Conservation (phyloP, 2,888 invertebrate species). For the Xanthia icteritia region DNA sequence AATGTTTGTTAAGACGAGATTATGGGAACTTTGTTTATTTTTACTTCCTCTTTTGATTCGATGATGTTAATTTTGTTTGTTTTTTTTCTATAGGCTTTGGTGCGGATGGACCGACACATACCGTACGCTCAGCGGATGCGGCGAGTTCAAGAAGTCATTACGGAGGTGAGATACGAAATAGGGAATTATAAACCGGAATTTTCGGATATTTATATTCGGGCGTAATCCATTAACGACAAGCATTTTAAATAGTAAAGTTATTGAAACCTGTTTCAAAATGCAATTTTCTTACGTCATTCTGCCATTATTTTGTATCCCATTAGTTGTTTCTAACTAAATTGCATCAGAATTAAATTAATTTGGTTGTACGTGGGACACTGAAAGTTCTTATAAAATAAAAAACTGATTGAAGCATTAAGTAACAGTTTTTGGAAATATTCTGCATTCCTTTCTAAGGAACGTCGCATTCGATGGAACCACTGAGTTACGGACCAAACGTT, state of each 20-base stretch:
- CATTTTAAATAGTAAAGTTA: background rate
- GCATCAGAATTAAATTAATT: slow-evolving; percentile 11
- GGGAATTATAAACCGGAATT: background rate
- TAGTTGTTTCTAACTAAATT: background rate
- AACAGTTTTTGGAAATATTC: too few relatives aligned
- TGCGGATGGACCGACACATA: slow-evolving; percentile 95
- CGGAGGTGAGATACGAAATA: slow-evolving; percentile 91
- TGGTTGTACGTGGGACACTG: background rate
- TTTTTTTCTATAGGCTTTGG: slow-evolving; percentile 90
- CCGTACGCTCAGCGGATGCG: slow-evolving; percentile 93
- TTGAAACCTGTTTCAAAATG: background rate
- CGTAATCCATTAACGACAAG: background rate
- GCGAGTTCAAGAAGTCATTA: slow-evolving; percentile 96
- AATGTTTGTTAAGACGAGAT: slow-evolving; percentile 8
- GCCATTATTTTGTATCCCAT: background rate
- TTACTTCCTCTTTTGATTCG: background rate
- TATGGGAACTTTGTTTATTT: background rate
- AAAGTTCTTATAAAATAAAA: too few relatives aligned
- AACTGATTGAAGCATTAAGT: too few relatives aligned
- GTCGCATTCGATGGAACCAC: too few relatives aligned
- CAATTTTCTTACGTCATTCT: background rate
- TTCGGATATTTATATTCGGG: too few relatives aligned
- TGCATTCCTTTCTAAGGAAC: too few relatives aligned
- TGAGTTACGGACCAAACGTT: too few relatives aligned
- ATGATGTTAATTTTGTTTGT: slow-evolving; percentile 5